Percentiles rank a stretch among this genome's conserved stretches.
Conservation (phyloP, 2,797 vertebrate species). For the Chloroceryle inda region DNA sequence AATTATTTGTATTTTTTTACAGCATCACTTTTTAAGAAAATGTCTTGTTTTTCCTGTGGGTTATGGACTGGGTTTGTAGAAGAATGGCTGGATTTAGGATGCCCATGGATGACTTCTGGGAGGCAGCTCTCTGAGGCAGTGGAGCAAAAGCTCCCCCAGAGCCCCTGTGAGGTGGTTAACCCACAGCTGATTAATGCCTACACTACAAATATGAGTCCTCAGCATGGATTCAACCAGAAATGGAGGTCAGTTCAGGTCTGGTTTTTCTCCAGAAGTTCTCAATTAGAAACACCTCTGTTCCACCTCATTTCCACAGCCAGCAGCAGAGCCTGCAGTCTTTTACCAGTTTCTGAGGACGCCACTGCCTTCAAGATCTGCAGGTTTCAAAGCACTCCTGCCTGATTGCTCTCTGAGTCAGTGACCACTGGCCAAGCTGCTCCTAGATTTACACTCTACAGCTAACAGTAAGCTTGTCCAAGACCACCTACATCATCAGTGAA, state of each 20-base stretch:
- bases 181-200: not conserved
- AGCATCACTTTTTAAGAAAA: not conserved
- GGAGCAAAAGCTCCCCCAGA: not conserved
- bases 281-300: not conserved
- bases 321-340: not conserved
- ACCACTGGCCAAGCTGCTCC: not conserved
- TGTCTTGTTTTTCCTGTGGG: not conserved
- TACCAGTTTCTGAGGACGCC: not conserved
- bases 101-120: not conserved
- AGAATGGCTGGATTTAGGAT: not conserved
- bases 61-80: not conserved
- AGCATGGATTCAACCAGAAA: not conserved
- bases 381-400: not conserved
- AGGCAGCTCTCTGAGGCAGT: not conserved
- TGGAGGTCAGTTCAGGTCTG: not conserved
- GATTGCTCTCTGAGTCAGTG: not conserved
- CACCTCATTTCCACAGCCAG: not conserved
- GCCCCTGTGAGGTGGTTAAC: not conserved
- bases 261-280: not conserved
- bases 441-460: not conserved
- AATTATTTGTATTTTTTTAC: not conserved
- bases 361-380: not conserved
- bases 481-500: not conserved
- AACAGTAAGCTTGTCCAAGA: not conserved
- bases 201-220: not conserved